phyloP scores from a whole-genome alignment of 1,140 invertebrate genomes.

The Oreohelix idahoensis region DNA sequence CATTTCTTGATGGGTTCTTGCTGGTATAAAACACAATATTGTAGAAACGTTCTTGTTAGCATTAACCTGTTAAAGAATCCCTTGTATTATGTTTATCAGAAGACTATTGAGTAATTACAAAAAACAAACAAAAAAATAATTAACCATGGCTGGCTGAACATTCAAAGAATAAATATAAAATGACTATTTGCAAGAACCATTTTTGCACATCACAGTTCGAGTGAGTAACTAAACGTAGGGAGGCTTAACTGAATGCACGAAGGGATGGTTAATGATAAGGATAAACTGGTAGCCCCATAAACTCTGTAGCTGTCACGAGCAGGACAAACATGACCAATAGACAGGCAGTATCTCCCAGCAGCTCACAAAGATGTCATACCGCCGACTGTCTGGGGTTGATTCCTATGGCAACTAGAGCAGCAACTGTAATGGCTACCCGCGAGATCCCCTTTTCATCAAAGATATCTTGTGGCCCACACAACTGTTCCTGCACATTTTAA shows the following conservation, averaged over 20 bases:
- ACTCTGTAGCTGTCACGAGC: slow-evolving; percentile 49
- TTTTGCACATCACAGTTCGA: background rate
- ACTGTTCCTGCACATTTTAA: slow-evolving; percentile 51
- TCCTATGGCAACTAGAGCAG: slow-evolving; percentile 59
- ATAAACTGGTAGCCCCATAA: slow-evolving; percentile 52
- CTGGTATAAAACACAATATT: too few relatives aligned
- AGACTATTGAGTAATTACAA: too few relatives aligned
- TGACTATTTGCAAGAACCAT: background rate
- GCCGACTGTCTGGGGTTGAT: slow-evolving; percentile 59
- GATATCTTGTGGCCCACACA: slow-evolving; percentile 62
- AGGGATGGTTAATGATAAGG: slow-evolving; percentile 34
- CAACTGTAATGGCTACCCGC: slow-evolving; percentile 59
- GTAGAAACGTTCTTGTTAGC: too few relatives aligned
- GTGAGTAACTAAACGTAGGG: background rate
- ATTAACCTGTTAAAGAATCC: too few relatives aligned
- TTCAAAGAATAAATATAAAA: background rate
- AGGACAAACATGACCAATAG: slow-evolving; percentile 52
- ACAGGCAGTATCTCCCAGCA: slow-evolving; percentile 53
- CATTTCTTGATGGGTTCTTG: too few relatives aligned
- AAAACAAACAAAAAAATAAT: too few relatives aligned
- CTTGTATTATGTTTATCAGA: too few relatives aligned
- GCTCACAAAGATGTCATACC: slow-evolving; percentile 58
- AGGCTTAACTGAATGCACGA: background rate
- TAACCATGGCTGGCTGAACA: too few relatives aligned
- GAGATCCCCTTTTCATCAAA: slow-evolving; percentile 60